A percentile compares a stretch with the other conserved stretches of the same genome.
Conservation (phyloP, 92 coral and sea anemone species). For the Parazoanthus swiftii region DNA sequence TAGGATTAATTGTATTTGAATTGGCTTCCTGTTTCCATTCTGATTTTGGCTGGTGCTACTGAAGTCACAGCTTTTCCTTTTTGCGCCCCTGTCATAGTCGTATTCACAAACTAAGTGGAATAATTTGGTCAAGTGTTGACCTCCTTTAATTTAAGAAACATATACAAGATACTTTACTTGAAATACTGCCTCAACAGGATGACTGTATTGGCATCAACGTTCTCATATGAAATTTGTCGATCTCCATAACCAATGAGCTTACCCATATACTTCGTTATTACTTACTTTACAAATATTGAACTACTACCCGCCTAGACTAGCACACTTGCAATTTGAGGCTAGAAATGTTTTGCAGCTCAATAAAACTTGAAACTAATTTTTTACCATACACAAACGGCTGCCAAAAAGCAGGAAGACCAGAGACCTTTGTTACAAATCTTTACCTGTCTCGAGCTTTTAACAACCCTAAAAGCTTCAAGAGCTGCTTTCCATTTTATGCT, state of each 20-base stretch:
- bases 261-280: too few species aligned
- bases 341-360: too few species aligned
- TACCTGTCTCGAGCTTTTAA: neutral
- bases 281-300: too few species aligned
- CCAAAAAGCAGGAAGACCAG: neutral
- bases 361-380: too few species aligned
- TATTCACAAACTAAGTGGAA: neutral
- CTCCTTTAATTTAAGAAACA: too few species aligned
- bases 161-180: too few species aligned
- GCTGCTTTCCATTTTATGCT: neutral
- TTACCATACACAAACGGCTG: neutral
- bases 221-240: too few species aligned
- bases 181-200: too few species aligned
- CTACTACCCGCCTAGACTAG: too few species aligned
- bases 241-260: too few species aligned
- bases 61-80: neutral
- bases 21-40: neutral
- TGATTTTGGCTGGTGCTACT: neutral
- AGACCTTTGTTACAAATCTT: neutral
- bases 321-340: too few species aligned
- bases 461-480: neutral
- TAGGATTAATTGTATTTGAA: neutral
- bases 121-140: neutral
- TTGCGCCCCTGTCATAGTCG: neutral
- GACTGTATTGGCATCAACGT: too few species aligned